phyloP scores from a whole-genome alignment of 2,113 vertebrate genomes.

The Rafetus swinhoei region DNA sequence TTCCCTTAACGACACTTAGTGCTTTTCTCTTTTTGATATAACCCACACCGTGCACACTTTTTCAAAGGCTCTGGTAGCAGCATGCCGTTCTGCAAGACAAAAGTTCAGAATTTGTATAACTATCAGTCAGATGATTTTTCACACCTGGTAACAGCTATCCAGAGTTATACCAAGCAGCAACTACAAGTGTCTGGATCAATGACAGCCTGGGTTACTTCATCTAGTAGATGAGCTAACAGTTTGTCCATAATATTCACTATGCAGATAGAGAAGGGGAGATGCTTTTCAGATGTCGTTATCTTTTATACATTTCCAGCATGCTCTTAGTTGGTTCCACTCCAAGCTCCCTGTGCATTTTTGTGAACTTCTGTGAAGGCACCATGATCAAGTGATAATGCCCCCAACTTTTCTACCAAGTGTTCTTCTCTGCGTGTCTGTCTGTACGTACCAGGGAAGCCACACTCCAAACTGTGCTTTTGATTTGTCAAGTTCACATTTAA shows the following conservation, averaged over 20 bases:
- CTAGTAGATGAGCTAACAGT: too few species aligned
- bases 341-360: neutral
- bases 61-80: neutral
- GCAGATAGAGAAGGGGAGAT: neutral
- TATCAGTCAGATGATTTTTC: neutral
- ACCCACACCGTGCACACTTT: neutral
- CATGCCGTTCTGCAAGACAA: neutral
- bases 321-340: neutral
- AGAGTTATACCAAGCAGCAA: neutral
- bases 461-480: neutral
- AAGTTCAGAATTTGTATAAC: too few species aligned
- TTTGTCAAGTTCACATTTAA: neutral
- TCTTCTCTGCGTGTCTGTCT: neutral
- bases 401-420: neutral
- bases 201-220: neutral
- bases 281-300: fast-evolving
- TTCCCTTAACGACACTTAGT: too few species aligned
- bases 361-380: neutral
- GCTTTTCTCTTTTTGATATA: neutral
- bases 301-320: neutral
- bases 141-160: neutral
- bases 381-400: neutral
- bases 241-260: neutral
- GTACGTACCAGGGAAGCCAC: neutral
- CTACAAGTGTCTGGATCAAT: neutral